A percentile compares a stretch with the other conserved stretches of the same genome.
These are phyloP conservation scores for Teleogryllus occipitalis DNA, from an alignment of 1,140 invertebrate genomes.

Conservation along the genomic window DNA sequence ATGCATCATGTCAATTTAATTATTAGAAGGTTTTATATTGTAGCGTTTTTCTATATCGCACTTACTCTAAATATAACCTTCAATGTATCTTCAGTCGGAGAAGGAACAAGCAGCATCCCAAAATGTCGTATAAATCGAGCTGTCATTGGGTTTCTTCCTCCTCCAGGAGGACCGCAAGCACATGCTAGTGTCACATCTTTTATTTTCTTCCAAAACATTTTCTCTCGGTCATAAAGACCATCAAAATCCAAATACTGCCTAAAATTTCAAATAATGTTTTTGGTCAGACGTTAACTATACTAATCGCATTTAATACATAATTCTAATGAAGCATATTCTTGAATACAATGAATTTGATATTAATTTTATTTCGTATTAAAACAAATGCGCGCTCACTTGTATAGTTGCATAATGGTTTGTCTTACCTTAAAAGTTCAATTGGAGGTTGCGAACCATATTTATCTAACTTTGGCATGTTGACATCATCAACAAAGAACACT, in stretches of 20 bases:
- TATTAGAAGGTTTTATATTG: no score
- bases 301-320: no score
- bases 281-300: no score
- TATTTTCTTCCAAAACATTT: conserved; percentile 80
- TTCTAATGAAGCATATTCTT: no score
- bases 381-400: no score
- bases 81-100: conserved; percentile 63
- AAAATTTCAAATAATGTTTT: no score
- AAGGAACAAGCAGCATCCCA: conserved; percentile 64
- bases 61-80: conserved; percentile 69
- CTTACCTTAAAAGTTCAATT: conserved; percentile 71
- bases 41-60: conserved; percentile 21
- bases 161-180: conserved; percentile 82
- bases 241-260: conserved; percentile 75
- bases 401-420: no score
- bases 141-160: conserved; percentile 75
- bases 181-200: conserved; percentile 70
- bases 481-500: conserved; percentile 83
- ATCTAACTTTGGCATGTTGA: conserved; percentile 82
- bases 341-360: no score
- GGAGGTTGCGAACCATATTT: conserved; percentile 83
- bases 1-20: no score
- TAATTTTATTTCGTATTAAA: no score
- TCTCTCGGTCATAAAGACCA: conserved; percentile 77
- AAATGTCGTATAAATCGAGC: conserved; percentile 79